Base-by-base conservation (phyloP, 2,113 vertebrate species). In the Grallaria varia region DNA sequence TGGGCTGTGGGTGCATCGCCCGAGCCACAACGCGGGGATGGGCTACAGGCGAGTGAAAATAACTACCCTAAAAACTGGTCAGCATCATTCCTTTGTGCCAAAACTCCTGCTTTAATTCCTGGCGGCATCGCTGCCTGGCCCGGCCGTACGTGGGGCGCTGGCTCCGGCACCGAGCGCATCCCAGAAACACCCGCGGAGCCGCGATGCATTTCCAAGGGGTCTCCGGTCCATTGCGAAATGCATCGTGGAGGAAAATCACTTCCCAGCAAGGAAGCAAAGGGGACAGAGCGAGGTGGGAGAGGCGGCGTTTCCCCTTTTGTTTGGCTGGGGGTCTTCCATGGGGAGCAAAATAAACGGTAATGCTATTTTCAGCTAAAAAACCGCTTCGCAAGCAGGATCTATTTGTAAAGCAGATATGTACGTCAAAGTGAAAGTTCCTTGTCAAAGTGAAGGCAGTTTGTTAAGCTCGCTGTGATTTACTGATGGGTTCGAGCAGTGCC, bases 151-250 rank as follows among this genome's bases (percentile, higher is more conserved):
- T 6, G 33, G 56, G 78, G 60, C 6, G 12, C 77, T 58, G 73
- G 81, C 77, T 66, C 17, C 0, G 0, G 76, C 72, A 84, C 67
- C 2, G 2, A 20, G 79, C 7, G 0, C 8, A 12, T 8, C 1
- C 2, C 64, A 82, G 78, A 40, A 64, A 56, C 10, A 79, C 79
- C 88, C 42, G 58, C 5, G 7, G 79, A 83, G 59, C 10, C n/a
- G 27, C 14, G 33, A 39, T 11, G 52, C 47, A 8, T 58, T 91
- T 93, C 75, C 50, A 62, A 55, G 13, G 72, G 85, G 83, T 71
- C 82, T 58, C 6, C 5, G 53, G 72, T 19, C 75, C 39, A 15
- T 44, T 76, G 90, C 28, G 5, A 93, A 90, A 63, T 33, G 84
- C 42, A 1, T 0, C 39, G 79, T 2, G 0, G 62, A 73, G 86